phyloP scores from a whole-genome alignment of 2,113 vertebrate species.

The Trachemys scripta region DNA sequence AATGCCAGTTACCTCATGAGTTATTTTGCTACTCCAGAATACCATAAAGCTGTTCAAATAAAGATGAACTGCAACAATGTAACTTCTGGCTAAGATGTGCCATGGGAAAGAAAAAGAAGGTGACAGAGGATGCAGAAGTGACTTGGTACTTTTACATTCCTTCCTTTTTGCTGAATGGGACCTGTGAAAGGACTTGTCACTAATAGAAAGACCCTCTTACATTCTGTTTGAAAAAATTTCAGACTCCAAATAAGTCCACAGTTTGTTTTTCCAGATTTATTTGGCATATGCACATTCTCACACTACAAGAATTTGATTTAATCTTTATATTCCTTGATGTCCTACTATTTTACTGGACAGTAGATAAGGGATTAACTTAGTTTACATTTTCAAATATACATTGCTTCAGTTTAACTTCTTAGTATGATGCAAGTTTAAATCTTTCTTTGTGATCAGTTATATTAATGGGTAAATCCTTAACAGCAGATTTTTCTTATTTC shows the following conservation, averaged over 20 bases:
- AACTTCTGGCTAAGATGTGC: constrained; percentile 75
- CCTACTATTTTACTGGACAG: background rate
- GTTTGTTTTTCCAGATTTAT: constrained; percentile 32
- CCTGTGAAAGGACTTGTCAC: constrained; percentile 79
- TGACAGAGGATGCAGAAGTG: constrained; percentile 54
- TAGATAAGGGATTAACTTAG: background rate
- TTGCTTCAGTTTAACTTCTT: background rate
- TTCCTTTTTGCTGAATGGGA: constrained; percentile 72
- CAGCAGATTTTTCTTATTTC: constrained; percentile 14
- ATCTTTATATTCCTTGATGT: background rate
- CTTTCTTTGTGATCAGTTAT: constrained; percentile 20
- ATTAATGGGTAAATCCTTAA: background rate
- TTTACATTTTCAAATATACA: background rate
- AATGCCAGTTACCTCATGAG: background rate
- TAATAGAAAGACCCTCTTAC: constrained; percentile 76
- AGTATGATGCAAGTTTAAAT: background rate
- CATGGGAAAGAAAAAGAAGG: constrained; percentile 78
- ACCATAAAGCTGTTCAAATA: constrained; percentile 77
- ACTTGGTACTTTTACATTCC: constrained; percentile 41
- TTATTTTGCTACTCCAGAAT: background rate
- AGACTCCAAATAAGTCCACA: constrained; percentile 28
- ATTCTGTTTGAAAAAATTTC: constrained; percentile 69
- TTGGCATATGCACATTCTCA: constrained; percentile 42
- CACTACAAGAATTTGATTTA: constrained; percentile 40
- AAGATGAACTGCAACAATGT: constrained; percentile 75